Percentiles rank a stretch among this genome's conserved stretches.
These are phyloP conservation scores for Sphecodes monilicornis DNA, from an alignment of 2,888 invertebrate genomes.

Conservation along the genomic window DNA sequence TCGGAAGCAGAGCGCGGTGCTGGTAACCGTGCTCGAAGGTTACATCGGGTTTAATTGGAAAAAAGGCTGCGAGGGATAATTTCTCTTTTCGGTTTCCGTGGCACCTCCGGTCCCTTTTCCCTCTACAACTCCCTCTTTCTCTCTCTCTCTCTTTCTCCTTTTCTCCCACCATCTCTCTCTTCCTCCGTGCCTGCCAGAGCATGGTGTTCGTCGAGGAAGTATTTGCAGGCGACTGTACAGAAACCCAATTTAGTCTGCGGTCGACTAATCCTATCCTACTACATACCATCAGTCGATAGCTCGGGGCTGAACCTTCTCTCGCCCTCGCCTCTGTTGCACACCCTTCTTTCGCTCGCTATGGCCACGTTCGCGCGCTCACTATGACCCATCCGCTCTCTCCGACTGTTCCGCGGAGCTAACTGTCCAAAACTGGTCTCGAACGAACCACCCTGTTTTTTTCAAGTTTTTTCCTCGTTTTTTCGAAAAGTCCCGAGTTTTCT, in stretches of 20 bases:
- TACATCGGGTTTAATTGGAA: slow-evolving; percentile 71
- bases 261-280: slow-evolving; percentile 82
- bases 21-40: slow-evolving; percentile 28
- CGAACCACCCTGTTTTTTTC: background rate
- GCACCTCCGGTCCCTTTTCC: slow-evolving; percentile 25
- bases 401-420: slow-evolving; percentile 54
- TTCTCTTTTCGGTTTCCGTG: slow-evolving; percentile 64
- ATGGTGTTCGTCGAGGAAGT: slow-evolving; percentile 76
- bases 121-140: slow-evolving; percentile 1
- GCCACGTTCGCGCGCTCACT: slow-evolving; percentile 1
- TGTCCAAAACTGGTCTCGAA: slow-evolving; percentile 3
- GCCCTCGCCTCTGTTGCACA: slow-evolving; percentile 33
- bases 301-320: slow-evolving; percentile 73
- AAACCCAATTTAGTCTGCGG: slow-evolving; percentile 84
- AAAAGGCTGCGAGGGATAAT: slow-evolving; percentile 70
- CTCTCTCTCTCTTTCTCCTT: background rate
- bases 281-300: slow-evolving; percentile 82
- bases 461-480: background rate
- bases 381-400: slow-evolving; percentile 6
- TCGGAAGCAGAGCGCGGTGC: background rate
- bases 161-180: background rate
- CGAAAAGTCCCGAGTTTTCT: background rate
- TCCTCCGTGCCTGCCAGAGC: slow-evolving; percentile 54
- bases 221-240: slow-evolving; percentile 81
- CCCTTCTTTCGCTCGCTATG: slow-evolving; percentile 34